phyloP scores from a whole-genome alignment of 2,113 vertebrate genomes.

The Geococcyx californianus region DNA sequence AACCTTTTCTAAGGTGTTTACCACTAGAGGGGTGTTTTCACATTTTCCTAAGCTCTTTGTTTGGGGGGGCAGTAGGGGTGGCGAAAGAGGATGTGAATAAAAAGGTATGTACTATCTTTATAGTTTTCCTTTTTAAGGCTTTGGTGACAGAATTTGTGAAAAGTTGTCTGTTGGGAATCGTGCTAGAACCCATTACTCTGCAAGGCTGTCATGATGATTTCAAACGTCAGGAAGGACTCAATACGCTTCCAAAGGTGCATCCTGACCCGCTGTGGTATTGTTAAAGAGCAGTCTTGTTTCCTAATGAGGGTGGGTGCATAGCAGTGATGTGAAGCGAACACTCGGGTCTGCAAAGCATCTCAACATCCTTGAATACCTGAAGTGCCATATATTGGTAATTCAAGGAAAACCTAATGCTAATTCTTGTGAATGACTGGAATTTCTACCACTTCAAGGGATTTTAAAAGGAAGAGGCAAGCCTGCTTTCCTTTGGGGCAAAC shows the following conservation, averaged over 20 bases:
- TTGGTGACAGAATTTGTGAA: not conserved
- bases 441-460: no score
- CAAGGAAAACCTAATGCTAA: not conserved
- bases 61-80: no score
- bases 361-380: not conserved
- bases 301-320: not conserved
- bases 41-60: not conserved
- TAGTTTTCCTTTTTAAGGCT: not conserved
- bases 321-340: not conserved
- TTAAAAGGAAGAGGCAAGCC: not conserved
- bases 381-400: fast-evolving
- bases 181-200: not conserved
- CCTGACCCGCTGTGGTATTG: fast-evolving
- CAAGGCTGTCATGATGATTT: not conserved
- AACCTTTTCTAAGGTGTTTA: not conserved
- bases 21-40: not conserved
- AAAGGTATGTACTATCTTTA: not conserved
- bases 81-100: no score
- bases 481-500: not conserved
- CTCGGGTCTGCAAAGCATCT: not conserved
- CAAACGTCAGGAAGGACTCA: not conserved
- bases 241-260: fast-evolving
- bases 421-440: not conserved
- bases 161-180: not conserved
- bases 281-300: not conserved